A percentile compares a stretch with the other conserved stretches of the same genome.
Conservation (phyloP, 2,113 vertebrate species). For the Chelonoidis abingdonii region DNA sequence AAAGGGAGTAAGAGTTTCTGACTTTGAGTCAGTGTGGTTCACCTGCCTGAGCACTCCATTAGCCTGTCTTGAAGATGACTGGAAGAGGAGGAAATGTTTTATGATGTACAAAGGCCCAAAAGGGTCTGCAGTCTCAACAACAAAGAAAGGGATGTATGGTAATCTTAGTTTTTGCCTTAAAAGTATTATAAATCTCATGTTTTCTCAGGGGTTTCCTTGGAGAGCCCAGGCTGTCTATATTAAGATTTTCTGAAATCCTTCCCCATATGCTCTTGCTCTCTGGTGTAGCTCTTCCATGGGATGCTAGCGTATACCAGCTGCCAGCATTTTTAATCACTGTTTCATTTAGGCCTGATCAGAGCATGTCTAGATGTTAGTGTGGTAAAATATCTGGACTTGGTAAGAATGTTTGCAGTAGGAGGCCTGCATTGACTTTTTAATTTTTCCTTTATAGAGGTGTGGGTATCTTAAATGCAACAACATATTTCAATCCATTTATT, state of each 20-base stretch:
- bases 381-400: neutral
- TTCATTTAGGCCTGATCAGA: neutral
- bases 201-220: neutral
- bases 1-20: neutral
- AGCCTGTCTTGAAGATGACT: neutral
- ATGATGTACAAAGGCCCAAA: neutral
- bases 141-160: neutral
- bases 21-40: neutral
- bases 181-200: constrained; percentile 1
- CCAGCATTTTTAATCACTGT: neutral
- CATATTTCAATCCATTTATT: neutral
- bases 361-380: neutral
- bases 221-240: neutral
- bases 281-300: neutral
- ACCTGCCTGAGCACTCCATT: neutral
- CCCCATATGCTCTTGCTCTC: constrained; percentile 12
- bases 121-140: neutral
- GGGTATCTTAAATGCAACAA: neutral
- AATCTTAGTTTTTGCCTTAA: neutral
- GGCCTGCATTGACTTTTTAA: neutral
- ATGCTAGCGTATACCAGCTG: no score
- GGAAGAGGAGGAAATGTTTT: neutral
- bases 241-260: constrained; percentile 3
- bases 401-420: neutral
- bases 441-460: neutral